phyloP scores from a whole-genome alignment of 2,888 invertebrate genomes.

The Scaptomyza flava region DNA sequence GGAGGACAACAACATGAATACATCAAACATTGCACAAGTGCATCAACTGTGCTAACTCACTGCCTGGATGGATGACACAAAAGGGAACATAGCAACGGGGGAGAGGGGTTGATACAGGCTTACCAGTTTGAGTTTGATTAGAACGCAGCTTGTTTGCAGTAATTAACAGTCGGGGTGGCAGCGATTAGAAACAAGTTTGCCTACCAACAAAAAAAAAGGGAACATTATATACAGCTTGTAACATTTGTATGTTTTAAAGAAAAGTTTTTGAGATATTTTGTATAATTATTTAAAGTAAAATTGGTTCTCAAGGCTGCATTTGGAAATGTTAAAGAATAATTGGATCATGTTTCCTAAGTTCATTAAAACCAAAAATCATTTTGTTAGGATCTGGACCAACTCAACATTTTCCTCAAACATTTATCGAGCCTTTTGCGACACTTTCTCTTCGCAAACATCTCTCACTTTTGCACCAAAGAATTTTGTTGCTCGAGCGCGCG shows the following conservation, averaged over 20 bases:
- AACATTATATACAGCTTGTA: too few species aligned
- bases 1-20: conserved; percentile 45
- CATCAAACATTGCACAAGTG: conserved; percentile 74
- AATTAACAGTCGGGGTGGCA: conserved; percentile 66
- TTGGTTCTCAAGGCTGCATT: too few species aligned
- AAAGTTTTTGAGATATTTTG: neutral
- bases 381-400: too few species aligned
- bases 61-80: conserved; percentile 8
- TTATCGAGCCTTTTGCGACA: conserved; percentile 16
- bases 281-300: too few species aligned
- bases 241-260: too few species aligned
- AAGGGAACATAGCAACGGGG: neutral
- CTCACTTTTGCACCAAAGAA: conserved; percentile 1
- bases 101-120: neutral
- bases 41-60: conserved; percentile 41
- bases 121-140: conserved; percentile 32
- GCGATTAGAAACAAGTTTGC: conserved; percentile 66
- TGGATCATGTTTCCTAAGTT: too few species aligned
- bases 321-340: too few species aligned
- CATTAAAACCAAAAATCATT: too few species aligned
- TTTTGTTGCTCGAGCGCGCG: conserved; percentile 28
- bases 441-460: conserved; percentile 22
- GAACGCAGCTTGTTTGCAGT: conserved; percentile 72
- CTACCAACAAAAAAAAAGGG: conserved; percentile 19
- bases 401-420: conserved; percentile 8